phyloP scores from a whole-genome alignment of 1,140 invertebrate genomes.

The Branchinecta lynchi region DNA sequence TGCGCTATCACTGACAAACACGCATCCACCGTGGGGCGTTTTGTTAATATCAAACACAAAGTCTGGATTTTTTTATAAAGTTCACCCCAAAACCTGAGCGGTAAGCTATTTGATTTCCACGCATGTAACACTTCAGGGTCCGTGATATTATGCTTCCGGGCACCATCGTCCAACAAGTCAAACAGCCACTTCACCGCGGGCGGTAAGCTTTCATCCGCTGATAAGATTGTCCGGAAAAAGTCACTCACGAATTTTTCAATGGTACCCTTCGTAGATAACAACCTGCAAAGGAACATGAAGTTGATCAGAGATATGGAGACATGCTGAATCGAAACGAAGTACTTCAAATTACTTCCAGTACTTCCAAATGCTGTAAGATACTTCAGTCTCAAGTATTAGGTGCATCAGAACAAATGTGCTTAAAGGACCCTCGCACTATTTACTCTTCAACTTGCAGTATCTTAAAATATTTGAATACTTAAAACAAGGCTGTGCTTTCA shows the following conservation, averaged over 20 bases:
- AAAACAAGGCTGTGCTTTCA: no score
- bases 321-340: no score
- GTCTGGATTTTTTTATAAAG: conserved; percentile 91
- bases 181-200: conserved; percentile 90
- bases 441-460: no score
- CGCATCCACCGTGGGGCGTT: conserved; percentile 70
- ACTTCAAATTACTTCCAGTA: no score
- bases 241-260: conserved; percentile 94
- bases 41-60: conserved; percentile 94
- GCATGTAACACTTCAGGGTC: conserved; percentile 82
- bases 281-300: conserved; percentile 40
- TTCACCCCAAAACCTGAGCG: conserved; percentile 92
- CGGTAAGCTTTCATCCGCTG: conserved; percentile 72
- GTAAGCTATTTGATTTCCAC: conserved; percentile 84
- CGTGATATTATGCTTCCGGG: conserved; percentile 59
- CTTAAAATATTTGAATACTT: no score
- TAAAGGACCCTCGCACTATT: no score
- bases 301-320: no score
- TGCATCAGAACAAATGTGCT: no score
- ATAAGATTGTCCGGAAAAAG: conserved; percentile 75
- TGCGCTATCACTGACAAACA: conserved; percentile 88
- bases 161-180: conserved; percentile 81
- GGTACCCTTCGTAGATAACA: conserved; percentile 85
- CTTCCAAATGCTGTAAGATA: no score
- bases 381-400: no score